Evolutionary conservation across 2,888 invertebrate genomes (phyloP), one percentile per base, ranked within the genome.

Genomic region (Agrotis ipsilon): DNA sequence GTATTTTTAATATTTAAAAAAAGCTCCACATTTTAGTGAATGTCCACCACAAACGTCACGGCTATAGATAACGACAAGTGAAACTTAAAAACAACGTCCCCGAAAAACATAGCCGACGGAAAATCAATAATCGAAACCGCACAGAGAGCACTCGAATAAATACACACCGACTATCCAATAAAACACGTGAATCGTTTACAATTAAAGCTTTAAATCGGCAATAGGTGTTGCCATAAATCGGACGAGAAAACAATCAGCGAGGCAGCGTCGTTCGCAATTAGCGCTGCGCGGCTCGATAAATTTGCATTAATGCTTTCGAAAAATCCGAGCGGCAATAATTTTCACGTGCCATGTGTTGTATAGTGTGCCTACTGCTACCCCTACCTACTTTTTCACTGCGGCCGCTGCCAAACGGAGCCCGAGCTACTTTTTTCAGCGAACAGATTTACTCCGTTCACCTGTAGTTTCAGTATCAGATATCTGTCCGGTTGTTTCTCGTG

Each of bases 181-280:
- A 96, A 96, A 94, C 96, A 96, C 94, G 92, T 90, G 94, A 94
- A 96, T 95, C 95, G 96, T 94, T 96, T 94, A 95, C 96, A 96
- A 96, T 96, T 96, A 96, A 96, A 94, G 94, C 96, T 94, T 96
- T 96, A 96, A 96, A 96, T 96, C 96, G 96, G 96, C 96, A 95
- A 96, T 96, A 96, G 96, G 96, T 96, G 96, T 96, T 96, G 96
- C 95, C 94, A 96, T 96, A 96, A 96, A 96, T 96, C 90, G 94
- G 92, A 91, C 88, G 93, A 93, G 95, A 94, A 96, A 96, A 96
- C 96, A 96, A 96, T 96, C 96, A 96, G 94, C 96, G 94, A 85
- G 92, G 90, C 88, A 94, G 93, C 94, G 94, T 94, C 94, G 95
- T 86, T 93, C 90, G 95, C 96, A 94, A 96, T 96, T 96, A 96